Base-by-base conservation (phyloP, 1,140 invertebrate species). In the Papilio helenus region DNA sequence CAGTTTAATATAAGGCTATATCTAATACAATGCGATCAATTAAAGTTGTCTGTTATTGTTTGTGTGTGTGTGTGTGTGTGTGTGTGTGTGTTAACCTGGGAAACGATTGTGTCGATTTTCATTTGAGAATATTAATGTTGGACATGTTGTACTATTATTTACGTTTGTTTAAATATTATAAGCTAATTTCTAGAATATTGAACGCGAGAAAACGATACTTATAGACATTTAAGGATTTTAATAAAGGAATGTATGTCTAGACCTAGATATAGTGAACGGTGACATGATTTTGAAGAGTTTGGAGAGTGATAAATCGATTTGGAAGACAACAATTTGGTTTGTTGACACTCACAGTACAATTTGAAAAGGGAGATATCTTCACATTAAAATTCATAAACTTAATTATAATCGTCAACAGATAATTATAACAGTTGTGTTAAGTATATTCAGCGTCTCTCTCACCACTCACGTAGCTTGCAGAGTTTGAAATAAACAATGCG, bases 1-100 rank as follows among this genome's bases (percentile, higher is more conserved):
- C 85, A 87, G 85, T 90, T 86, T 86, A 89, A 89, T 89, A 88
- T 88, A 87, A 85, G 87, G 86, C 82, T 88, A 85, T 84, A 80
- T 87, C 84, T 80, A 84, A 87, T 83, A 85, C 85, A 85, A 86
- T 84, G 83, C 83, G 84, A 89, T 88, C 85, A 87, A 87, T 89
- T 88, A 88, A 84, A 82, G 79, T 81, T 79, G 82, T 84, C 83
- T 81, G 79, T 79, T 68, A 34, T 68, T 34, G 14, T 68, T 26
- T 68, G 3, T 68, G 26, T 65, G 9, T 72, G 14, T 68, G 61
- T 68, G 3, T 68, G 26, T 65, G 9, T 72, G 77, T 4, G 34
- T 34, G 29, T 29, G 34, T 72, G 81, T 82, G 73, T 81, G 81
- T 81, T 83, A 73, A 83, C 79, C 72, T 82, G 51, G 51, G 49